These are phyloP conservation scores for Campoplex nolae DNA, from an alignment of 2,888 invertebrate species.

Conservation along the genomic window DNA sequence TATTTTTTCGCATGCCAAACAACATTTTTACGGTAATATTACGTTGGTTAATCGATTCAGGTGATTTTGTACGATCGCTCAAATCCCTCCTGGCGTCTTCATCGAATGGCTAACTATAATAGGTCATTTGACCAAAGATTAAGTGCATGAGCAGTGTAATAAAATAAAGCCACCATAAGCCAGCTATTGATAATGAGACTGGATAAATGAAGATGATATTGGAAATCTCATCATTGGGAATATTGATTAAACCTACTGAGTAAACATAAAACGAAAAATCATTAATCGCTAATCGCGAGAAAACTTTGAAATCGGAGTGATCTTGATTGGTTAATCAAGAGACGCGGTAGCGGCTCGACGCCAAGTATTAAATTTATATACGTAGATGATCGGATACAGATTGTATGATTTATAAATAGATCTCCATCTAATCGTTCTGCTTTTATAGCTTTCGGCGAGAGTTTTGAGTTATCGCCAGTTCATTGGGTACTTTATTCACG, in stretches of 20 bases:
- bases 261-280: neutral
- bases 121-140: neutral
- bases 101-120: neutral
- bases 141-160: neutral
- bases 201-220: neutral
- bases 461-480: constrained; percentile 17
- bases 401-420: constrained; percentile 30
- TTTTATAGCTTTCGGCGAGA: constrained; percentile 10
- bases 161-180: neutral
- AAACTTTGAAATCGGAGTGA: neutral
- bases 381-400: neutral
- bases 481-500: constrained; percentile 35
- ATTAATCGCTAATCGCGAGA: neutral
- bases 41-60: too few species aligned
- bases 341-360: too few species aligned
- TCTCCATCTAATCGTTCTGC: constrained; percentile 6
- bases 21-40: too few species aligned
- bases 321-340: neutral
- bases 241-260: neutral
- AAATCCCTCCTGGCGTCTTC: too few species aligned
- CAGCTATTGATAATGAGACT: neutral
- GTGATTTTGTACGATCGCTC: too few species aligned
- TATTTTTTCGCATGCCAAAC: too few species aligned
- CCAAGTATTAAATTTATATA: too few species aligned
- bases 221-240: neutral